These are phyloP conservation scores for Callinectes sapidus DNA, from an alignment of 2,888 invertebrate genomes.

Conservation along the genomic window DNA sequence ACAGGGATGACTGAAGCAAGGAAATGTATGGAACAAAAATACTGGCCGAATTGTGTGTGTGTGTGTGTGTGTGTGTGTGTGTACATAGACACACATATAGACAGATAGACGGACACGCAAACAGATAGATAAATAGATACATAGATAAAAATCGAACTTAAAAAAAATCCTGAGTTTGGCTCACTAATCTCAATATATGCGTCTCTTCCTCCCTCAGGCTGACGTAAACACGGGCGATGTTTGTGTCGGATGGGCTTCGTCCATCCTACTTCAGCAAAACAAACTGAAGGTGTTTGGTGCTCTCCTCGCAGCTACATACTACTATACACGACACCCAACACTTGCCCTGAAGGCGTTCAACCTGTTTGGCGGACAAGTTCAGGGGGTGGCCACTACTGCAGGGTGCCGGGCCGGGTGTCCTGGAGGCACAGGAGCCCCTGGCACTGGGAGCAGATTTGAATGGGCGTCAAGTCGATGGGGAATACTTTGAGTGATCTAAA, in stretches of 20 bases:
- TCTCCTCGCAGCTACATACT: background rate
- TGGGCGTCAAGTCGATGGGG: background rate
- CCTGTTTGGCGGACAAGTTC: background rate
- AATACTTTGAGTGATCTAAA: slow-evolving; percentile 5
- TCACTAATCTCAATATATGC: background rate
- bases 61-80: background rate
- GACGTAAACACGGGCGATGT: background rate
- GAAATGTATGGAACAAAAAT: background rate
- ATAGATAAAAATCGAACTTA: background rate
- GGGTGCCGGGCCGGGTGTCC: background rate
- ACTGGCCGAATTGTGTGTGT: background rate
- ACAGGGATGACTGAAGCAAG: background rate
- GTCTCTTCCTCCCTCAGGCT: background rate
- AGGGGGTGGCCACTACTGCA: background rate
- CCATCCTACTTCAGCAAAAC: background rate
- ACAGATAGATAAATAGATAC: background rate
- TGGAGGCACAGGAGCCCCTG: background rate
- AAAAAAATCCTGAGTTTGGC: background rate
- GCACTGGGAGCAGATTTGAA: background rate
- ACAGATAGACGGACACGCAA: background rate
- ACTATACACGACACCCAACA: background rate
- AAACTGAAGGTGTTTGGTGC: background rate
- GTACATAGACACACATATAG: background rate
- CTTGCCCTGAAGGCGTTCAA: background rate
- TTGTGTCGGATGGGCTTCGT: background rate